Conservation (phyloP, 2,888 invertebrate genomes). For the Odontocerum albicorne region DNA sequence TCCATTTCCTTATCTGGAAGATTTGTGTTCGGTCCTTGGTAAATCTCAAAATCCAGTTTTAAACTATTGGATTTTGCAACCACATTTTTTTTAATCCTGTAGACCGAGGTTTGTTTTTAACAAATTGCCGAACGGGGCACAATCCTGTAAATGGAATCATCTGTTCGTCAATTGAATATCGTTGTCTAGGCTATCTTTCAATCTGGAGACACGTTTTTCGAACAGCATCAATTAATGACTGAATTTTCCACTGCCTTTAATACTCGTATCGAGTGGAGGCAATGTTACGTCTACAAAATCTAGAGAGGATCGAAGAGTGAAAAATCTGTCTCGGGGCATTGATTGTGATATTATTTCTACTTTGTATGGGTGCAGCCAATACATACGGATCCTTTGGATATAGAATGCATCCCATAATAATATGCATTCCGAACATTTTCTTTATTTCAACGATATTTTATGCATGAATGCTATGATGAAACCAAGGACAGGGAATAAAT, state of each 20-base stretch:
- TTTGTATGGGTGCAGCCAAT: too few relatives aligned
- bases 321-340: not conserved
- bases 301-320: not conserved
- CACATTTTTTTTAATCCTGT: not conserved
- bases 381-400: not conserved
- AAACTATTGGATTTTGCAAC: not conserved
- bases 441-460: not conserved
- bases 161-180: slow-evolving; percentile 8
- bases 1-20: slow-evolving; percentile 9
- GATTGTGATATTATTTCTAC: not conserved
- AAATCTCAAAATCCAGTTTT: slow-evolving; percentile 1
- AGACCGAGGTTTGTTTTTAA: slow-evolving; percentile 4
- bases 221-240: not conserved
- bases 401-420: slow-evolving; percentile 3
- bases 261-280: not conserved
- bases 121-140: slow-evolving; percentile 9
- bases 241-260: not conserved
- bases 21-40: slow-evolving; percentile 2
- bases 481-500: too few relatives aligned
- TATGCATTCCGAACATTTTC: not conserved
- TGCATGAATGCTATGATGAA: too few relatives aligned
- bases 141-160: slow-evolving; percentile 11
- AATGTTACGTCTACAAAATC: not conserved
- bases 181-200: not conserved
- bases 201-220: not conserved